A percentile compares a stretch with the other conserved stretches of the same genome.
Conservation (phyloP, 1,140 invertebrate species). For the Zelostemma sp. region DNA sequence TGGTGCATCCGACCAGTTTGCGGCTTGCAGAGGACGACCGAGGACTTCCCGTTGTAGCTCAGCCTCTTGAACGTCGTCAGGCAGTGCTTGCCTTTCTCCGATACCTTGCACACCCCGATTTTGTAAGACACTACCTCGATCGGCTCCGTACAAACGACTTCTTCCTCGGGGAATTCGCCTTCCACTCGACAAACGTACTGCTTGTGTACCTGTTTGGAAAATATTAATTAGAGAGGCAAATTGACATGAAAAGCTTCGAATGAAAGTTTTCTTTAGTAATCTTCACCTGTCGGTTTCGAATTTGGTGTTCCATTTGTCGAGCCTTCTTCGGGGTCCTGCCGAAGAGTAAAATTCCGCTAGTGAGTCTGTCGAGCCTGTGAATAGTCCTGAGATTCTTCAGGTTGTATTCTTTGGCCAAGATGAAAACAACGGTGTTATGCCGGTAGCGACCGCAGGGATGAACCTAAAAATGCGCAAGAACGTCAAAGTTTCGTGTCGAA, state of each 20-base stretch:
- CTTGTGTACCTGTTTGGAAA: constrained; percentile 82
- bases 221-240: not conserved
- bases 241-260: too few species aligned
- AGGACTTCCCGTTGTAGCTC: constrained; percentile 88
- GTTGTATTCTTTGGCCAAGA: constrained; percentile 96
- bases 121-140: constrained; percentile 95
- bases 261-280: too few species aligned
- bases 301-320: constrained; percentile 93
- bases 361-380: constrained; percentile 91
- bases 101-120: constrained; percentile 95
- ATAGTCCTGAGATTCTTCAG: constrained; percentile 94
- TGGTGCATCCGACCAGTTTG: constrained; percentile 98
- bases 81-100: constrained; percentile 90
- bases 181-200: constrained; percentile 98
- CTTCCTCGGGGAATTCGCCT: constrained; percentile 96
- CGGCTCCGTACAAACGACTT: constrained; percentile 84
- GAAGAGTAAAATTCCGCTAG: constrained; percentile 94
- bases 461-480: constrained; percentile 73
- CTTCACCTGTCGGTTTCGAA: constrained; percentile 80
- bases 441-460: constrained; percentile 97
- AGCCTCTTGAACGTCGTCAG: constrained; percentile 90
- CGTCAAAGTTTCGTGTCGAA: not conserved
- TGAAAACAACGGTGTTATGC: constrained; percentile 96
- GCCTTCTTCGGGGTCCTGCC: constrained; percentile 93
- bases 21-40: constrained; percentile 93